These are phyloP conservation scores for Meiosimyza platycephala DNA, from an alignment of 2,888 invertebrate genomes.

Conservation along the genomic window DNA sequence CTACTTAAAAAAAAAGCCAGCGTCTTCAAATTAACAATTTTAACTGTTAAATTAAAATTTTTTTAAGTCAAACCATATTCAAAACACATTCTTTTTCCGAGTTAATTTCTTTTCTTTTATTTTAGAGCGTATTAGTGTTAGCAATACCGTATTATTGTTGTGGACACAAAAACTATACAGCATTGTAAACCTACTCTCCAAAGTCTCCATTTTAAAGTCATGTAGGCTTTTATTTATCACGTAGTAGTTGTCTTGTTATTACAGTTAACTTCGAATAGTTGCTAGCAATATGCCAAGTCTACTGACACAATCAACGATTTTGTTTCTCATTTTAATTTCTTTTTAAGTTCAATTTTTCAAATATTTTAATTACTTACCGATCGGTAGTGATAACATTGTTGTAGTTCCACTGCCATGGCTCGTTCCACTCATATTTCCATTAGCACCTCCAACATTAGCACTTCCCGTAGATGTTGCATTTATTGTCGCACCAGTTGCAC, in stretches of 20 bases:
- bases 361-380: slow-evolving; percentile 68
- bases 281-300: neutral
- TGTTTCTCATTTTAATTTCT: neutral
- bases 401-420: slow-evolving; percentile 43
- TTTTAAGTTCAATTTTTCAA: slow-evolving; percentile 31
- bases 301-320: neutral
- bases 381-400: slow-evolving; percentile 73
- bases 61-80: too few species aligned
- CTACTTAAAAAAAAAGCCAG: too few species aligned
- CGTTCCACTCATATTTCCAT: slow-evolving; percentile 25
- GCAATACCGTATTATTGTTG: too few species aligned
- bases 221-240: too few species aligned
- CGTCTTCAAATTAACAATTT: too few species aligned
- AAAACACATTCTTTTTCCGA: too few species aligned
- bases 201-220: too few species aligned
- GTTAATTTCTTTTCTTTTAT: too few species aligned
- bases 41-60: too few species aligned
- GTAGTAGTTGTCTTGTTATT: neutral
- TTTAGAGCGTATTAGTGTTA: too few species aligned
- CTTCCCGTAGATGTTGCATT: slow-evolving; percentile 33
- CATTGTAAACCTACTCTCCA: too few species aligned
- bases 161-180: too few species aligned
- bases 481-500: slow-evolving; percentile 40
- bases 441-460: slow-evolving; percentile 32
- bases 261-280: neutral